phyloP scores from a whole-genome alignment of 2,888 invertebrate genomes.

The Elegia similella region DNA sequence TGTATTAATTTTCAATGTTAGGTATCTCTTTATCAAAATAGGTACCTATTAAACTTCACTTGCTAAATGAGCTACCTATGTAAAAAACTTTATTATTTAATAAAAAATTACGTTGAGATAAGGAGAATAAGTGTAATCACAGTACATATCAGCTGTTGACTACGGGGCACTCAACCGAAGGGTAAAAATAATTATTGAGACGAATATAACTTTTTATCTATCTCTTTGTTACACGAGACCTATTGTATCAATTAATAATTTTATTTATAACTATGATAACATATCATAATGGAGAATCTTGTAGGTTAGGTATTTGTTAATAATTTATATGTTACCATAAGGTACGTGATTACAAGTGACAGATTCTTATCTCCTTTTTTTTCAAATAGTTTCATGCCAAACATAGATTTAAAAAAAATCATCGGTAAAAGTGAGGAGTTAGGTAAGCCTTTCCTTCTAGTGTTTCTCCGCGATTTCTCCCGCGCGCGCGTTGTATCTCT shows the following conservation, averaged over 20 bases:
- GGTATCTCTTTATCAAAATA: too few relatives aligned
- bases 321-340: too few relatives aligned
- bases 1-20: too few relatives aligned
- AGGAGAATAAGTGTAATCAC: conserved; percentile 25
- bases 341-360: too few relatives aligned
- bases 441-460: too few relatives aligned
- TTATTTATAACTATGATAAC: conserved; percentile 23
- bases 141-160: conserved; percentile 34
- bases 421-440: too few relatives aligned
- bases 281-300: neutral
- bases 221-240: conserved; percentile 31
- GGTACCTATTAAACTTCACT: neutral
- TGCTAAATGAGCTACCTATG: neutral
- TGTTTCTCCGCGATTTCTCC: too few relatives aligned
- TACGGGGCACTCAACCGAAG: conserved; percentile 38
- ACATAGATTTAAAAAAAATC: too few relatives aligned
- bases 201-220: conserved; percentile 52
- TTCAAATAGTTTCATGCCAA: too few relatives aligned
- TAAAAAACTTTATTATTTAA: neutral
- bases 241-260: conserved; percentile 29
- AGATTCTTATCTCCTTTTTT: too few relatives aligned
- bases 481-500: too few relatives aligned
- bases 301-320: too few relatives aligned
- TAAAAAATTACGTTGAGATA: conserved; percentile 16
- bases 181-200: conserved; percentile 52